A percentile compares a stretch with the other conserved stretches of the same genome.
Conservation (phyloP, 2,797 vertebrate genomes). For the Xiphorhynchus erythropygius region DNA sequence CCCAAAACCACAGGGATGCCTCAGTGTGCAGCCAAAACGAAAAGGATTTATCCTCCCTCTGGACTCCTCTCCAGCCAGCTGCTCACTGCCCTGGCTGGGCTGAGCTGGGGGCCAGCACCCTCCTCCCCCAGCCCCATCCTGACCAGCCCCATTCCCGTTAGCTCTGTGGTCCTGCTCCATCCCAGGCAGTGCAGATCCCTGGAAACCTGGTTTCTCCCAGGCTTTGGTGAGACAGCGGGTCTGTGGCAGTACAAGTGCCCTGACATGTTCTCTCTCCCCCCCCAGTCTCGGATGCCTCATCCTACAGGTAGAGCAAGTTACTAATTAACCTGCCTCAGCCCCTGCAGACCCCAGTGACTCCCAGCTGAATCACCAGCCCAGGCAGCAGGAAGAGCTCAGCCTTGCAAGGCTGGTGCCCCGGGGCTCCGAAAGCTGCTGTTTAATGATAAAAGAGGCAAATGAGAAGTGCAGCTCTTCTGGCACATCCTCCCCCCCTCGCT, state of each 20-base stretch:
- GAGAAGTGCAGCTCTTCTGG: not conserved
- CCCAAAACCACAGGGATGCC: not conserved
- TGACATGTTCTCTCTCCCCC: not conserved
- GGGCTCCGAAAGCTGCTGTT: not conserved
- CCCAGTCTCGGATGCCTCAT: not conserved
- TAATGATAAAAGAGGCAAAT: not conserved
- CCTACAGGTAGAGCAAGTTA: slow-evolving; percentile 43
- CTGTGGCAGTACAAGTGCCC: not conserved
- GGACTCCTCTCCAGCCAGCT: not conserved
- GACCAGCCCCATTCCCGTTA: not conserved
- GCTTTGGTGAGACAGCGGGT: not conserved
- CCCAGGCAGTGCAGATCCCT: rapidly evolving
- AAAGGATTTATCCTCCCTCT: not conserved
- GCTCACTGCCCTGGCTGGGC: not conserved
- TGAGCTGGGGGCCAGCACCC: not conserved
- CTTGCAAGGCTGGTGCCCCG: not conserved
- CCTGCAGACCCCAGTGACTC: slow-evolving; percentile 42
- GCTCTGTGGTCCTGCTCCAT: not conserved
- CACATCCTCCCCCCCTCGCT: not conserved
- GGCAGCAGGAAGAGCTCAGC: slow-evolving; percentile 20
- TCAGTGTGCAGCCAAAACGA: rapidly evolving
- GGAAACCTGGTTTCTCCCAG: not conserved
- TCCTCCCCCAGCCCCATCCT: not conserved
- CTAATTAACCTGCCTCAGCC: not conserved
- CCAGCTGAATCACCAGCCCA: slow-evolving; percentile 30